Conservation (phyloP, 2,113 vertebrate genomes). For the Amazona guildingii region DNA sequence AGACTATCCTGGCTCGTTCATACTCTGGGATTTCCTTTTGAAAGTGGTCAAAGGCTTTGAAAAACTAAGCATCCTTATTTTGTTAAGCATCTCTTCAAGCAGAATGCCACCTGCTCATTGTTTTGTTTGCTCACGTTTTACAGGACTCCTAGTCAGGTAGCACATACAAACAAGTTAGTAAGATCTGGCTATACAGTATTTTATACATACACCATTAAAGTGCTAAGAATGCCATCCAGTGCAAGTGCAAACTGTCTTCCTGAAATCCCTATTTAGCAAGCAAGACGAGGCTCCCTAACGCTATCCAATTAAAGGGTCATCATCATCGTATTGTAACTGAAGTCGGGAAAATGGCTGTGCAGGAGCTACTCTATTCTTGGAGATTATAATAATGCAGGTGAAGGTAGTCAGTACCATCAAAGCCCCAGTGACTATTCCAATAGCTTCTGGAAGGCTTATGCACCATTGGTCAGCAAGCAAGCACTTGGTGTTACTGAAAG, state of each 20-base stretch:
- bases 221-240: conserved; percentile 12
- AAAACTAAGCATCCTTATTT: conserved; percentile 19
- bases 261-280: neutral
- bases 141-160: neutral
- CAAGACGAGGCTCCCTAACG: accelerated
- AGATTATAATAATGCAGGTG: conserved; percentile 78
- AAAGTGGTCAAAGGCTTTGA: neutral
- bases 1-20: neutral
- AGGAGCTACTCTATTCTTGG: conserved; percentile 54
- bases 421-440: conserved; percentile 82
- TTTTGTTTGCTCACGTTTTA: neutral
- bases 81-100: neutral
- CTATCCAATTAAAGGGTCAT: conserved; percentile 83
- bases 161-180: neutral
- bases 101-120: neutral
- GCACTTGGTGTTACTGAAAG: conserved; percentile 77
- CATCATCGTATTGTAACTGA: conserved; percentile 81
- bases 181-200: conserved; percentile 7
- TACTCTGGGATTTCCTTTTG: neutral
- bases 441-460: conserved; percentile 69
- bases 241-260: neutral
- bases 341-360: conserved; percentile 80
- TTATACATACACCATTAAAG: conserved; percentile 24
- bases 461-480: conserved; percentile 82
- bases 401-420: conserved; percentile 80